These are phyloP conservation scores for Heliornis fulica DNA, from an alignment of 2,113 vertebrate species.

Conservation along the genomic window DNA sequence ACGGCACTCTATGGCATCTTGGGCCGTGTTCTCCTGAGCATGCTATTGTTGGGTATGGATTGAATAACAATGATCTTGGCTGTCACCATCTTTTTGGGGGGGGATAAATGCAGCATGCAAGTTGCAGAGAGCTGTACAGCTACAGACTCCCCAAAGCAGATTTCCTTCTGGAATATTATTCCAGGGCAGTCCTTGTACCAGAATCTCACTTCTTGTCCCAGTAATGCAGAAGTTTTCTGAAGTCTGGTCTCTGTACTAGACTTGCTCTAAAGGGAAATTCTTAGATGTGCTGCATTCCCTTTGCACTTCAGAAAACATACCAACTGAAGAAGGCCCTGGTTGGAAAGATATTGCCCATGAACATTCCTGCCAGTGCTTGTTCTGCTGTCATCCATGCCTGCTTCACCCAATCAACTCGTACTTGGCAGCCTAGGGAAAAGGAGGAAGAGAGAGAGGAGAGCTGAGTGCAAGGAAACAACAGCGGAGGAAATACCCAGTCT, in stretches of 20 bases:
- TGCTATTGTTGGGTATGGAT: background rate
- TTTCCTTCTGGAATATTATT: background rate
- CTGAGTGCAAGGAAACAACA: background rate
- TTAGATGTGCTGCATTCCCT: background rate
- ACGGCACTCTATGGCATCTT: background rate
- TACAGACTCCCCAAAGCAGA: background rate
- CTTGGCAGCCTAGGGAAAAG: background rate
- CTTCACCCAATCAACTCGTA: accelerated
- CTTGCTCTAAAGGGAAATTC: background rate
- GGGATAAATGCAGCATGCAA: background rate
- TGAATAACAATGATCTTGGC: background rate
- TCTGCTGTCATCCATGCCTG: background rate
- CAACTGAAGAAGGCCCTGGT: background rate
- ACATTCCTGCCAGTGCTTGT: background rate
- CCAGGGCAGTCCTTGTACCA: too few relatives aligned
- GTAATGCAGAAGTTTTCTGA: background rate
- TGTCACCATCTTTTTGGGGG: background rate
- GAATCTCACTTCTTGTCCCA: background rate
- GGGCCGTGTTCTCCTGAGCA: background rate
- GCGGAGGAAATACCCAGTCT: background rate
- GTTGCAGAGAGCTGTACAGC: background rate
- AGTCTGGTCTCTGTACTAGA: background rate
- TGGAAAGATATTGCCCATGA: background rate
- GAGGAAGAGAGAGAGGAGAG: background rate
- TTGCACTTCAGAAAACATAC: background rate